Evolutionary conservation across 2,888 invertebrate species (phyloP).

Genomic region (Bhutanitis thaidina): DNA sequence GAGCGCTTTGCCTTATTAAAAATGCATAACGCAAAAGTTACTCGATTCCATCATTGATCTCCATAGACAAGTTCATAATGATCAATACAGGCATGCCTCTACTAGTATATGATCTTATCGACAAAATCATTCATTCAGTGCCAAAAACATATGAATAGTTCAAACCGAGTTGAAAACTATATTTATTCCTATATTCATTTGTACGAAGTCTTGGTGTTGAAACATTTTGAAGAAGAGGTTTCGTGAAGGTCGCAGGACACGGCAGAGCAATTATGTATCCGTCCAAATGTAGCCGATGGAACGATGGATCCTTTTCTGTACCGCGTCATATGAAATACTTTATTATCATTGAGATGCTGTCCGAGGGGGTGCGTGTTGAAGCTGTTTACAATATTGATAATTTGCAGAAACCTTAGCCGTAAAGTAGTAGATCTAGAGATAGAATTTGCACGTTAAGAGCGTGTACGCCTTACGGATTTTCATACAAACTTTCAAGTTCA

Average conservation of each 20-base stretch:
- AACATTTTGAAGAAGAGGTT: constrained; percentile 24
- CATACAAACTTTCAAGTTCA: too few relatives aligned
- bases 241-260: neutral
- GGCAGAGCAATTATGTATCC: constrained; percentile 40
- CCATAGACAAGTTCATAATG: too few relatives aligned
- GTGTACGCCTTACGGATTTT: too few relatives aligned
- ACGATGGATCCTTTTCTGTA: neutral
- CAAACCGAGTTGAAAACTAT: constrained; percentile 7
- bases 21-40: too few relatives aligned
- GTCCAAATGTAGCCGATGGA: constrained; percentile 36
- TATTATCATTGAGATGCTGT: too few relatives aligned
- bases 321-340: neutral
- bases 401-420: too few relatives aligned
- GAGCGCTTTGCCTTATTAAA: too few relatives aligned
- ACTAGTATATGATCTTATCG: neutral
- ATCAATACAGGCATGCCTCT: neutral
- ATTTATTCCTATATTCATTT: constrained; percentile 11
- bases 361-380: too few relatives aligned
- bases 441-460: too few relatives aligned
- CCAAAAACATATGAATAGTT: constrained; percentile 21
- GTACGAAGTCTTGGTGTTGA: constrained; percentile 36
- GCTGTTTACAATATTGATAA: too few relatives aligned
- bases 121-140: constrained; percentile 10
- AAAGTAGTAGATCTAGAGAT: too few relatives aligned
- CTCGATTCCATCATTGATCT: too few relatives aligned